Evolutionary conservation across 1,140 invertebrate genomes (phyloP).

Genomic region (Drosophila jambulina): DNA sequence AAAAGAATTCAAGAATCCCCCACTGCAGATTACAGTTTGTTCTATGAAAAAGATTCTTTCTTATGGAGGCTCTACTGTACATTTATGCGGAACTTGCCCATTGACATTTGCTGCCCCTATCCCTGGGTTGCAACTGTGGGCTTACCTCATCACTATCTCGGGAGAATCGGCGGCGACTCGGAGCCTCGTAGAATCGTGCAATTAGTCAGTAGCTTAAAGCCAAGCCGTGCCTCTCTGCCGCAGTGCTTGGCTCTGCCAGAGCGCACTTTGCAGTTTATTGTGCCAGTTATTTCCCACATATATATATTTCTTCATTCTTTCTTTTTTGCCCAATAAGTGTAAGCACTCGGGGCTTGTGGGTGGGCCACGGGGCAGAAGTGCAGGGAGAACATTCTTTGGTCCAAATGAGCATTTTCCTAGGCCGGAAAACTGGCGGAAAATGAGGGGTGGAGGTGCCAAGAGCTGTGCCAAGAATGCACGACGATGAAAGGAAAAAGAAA

Average conservation of each 20-base stretch:
- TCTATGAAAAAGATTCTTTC: not conserved
- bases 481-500: slow-evolving; percentile 30
- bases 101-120: slow-evolving; percentile 2
- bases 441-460: slow-evolving; percentile 8
- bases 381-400: slow-evolving; percentile 6
- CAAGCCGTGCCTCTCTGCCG: not conserved
- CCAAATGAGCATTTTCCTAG: slow-evolving; percentile 17
- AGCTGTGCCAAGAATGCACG: slow-evolving; percentile 19
- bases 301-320: not conserved
- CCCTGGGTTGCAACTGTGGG: slow-evolving; percentile 13
- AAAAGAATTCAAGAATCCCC: not conserved
- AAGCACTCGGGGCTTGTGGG: slow-evolving; percentile 16
- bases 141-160: slow-evolving; percentile 29
- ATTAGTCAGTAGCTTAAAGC: slow-evolving; percentile 47
- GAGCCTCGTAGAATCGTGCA: slow-evolving; percentile 26
- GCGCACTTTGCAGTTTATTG: slow-evolving; percentile 65
- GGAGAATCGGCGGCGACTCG: slow-evolving; percentile 29
- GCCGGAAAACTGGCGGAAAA: not conserved
- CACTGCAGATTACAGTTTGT: not conserved
- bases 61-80: slow-evolving; percentile 2
- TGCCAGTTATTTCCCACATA: slow-evolving; percentile 49
- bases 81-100: slow-evolving; percentile 4
- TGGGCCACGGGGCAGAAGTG: slow-evolving; percentile 19
- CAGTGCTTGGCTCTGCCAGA: not conserved
- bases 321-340: slow-evolving; percentile 3